phyloP scores from a whole-genome alignment of 2,888 invertebrate genomes.

The Diplolepis rosae region DNA sequence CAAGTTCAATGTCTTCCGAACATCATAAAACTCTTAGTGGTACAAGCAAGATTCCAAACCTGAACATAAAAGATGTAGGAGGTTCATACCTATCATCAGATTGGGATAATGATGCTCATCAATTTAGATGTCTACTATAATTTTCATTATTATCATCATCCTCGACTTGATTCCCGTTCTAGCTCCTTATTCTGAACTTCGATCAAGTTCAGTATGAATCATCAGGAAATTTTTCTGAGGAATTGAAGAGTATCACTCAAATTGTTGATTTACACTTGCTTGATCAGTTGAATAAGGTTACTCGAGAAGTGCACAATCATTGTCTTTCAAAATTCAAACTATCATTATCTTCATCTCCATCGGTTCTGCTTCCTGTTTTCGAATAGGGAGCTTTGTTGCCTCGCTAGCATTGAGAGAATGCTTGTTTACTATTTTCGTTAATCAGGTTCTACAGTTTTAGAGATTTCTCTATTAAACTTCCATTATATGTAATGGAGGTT shows the following conservation, averaged over 20 bases:
- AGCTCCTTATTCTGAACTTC: not conserved
- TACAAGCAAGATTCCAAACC: too few relatives aligned
- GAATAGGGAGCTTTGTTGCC: not conserved
- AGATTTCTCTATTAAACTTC: too few relatives aligned
- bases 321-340: constrained; percentile 21
- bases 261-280: constrained; percentile 5
- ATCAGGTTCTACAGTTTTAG: too few relatives aligned
- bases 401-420: not conserved
- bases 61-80: too few relatives aligned
- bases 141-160: not conserved
- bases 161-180: not conserved
- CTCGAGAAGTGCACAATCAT: constrained; percentile 18
- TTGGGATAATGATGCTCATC: not conserved
- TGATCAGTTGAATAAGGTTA: constrained; percentile 6
- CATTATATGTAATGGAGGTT: too few relatives aligned
- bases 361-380: constrained; percentile 9
- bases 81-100: not conserved
- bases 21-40: too few relatives aligned
- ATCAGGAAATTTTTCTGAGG: too few relatives aligned
- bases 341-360: constrained; percentile 25
- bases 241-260: not conserved
- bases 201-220: not conserved
- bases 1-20: too few relatives aligned
- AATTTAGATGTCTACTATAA: too few relatives aligned
- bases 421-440: too few relatives aligned